Evolutionary conservation across 2,888 invertebrate species (phyloP).

Genomic region (Siphonodentalium dalli): DNA sequence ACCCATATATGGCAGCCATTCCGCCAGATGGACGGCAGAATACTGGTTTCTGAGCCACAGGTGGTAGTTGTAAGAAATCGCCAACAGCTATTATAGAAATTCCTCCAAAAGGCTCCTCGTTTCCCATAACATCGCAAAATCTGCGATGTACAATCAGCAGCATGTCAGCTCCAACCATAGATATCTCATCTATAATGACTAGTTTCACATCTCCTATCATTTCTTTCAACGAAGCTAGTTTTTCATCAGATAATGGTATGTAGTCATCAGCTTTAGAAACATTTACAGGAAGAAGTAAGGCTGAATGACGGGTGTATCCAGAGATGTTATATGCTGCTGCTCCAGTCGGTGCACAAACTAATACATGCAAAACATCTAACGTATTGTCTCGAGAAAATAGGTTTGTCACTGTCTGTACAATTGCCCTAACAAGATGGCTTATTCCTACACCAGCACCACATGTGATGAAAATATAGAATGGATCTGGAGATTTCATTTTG

Average conservation of each 20-base stretch:
- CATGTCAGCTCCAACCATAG: slow-evolving; percentile 26
- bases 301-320: slow-evolving; percentile 21
- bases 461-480: slow-evolving; percentile 31
- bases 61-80: slow-evolving; percentile 24
- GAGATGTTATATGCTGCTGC: slow-evolving; percentile 30
- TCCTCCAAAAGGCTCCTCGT: slow-evolving; percentile 25
- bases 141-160: slow-evolving; percentile 27
- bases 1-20: slow-evolving; percentile 10
- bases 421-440: slow-evolving; percentile 26
- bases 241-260: slow-evolving; percentile 19
- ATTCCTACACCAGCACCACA: slow-evolving; percentile 35
- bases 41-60: slow-evolving; percentile 12
- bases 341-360: slow-evolving; percentile 35
- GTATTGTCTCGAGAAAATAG: slow-evolving; percentile 15
- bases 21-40: slow-evolving; percentile 4
- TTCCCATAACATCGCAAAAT: slow-evolving; percentile 24
- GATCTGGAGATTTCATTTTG: slow-evolving; percentile 14
- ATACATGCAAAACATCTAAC: slow-evolving; percentile 19
- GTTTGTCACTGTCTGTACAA: slow-evolving; percentile 25
- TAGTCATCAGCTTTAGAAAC: slow-evolving; percentile 21
- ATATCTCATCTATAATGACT: slow-evolving; percentile 24
- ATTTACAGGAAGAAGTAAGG: slow-evolving; percentile 16
- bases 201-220: slow-evolving; percentile 16
- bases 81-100: slow-evolving; percentile 25
- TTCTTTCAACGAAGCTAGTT: slow-evolving; percentile 19